phyloP scores from a whole-genome alignment of 2,797 vertebrate genomes.

The Borostomias antarcticus region DNA sequence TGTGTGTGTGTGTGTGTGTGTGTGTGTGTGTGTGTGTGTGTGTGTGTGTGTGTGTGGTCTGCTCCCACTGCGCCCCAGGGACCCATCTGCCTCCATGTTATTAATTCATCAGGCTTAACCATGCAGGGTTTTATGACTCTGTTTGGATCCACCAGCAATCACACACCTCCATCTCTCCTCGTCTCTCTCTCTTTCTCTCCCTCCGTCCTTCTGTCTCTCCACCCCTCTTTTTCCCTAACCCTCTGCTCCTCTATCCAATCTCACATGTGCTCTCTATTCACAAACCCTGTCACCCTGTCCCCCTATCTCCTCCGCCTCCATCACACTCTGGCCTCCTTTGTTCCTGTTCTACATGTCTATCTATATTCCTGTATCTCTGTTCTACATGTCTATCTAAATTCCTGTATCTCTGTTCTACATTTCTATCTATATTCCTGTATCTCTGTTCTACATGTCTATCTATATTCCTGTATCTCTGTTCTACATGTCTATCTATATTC shows the following conservation, averaged over 20 bases:
- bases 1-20: constrained; percentile 44
- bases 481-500: too few relatives aligned
- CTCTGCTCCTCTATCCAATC: not conserved
- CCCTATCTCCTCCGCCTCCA: too few relatives aligned
- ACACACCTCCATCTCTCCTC: constrained; percentile 54
- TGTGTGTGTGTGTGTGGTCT: constrained; percentile 49
- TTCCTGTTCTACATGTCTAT: too few relatives aligned
- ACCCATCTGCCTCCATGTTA: constrained; percentile 82
- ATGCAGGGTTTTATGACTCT: constrained; percentile 80
- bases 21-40: constrained; percentile 16
- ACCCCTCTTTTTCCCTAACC: not conserved
- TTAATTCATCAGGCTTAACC: constrained; percentile 85
- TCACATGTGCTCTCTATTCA: not conserved
- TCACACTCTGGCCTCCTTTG: too few relatives aligned
- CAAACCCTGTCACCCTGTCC: too few relatives aligned
- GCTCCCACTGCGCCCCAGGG: constrained; percentile 78
- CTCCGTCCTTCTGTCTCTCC: not conserved
- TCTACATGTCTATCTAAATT: too few relatives aligned
- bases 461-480: too few relatives aligned
- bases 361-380: too few relatives aligned
- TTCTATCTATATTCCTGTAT: too few relatives aligned
- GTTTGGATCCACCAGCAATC: constrained; percentile 79
- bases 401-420: too few relatives aligned
- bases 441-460: too few relatives aligned
- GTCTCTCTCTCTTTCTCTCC: constrained; percentile 2